Evolutionary conservation across 2,888 invertebrate genomes (phyloP).

Genomic region (Nemoura dubitans): DNA sequence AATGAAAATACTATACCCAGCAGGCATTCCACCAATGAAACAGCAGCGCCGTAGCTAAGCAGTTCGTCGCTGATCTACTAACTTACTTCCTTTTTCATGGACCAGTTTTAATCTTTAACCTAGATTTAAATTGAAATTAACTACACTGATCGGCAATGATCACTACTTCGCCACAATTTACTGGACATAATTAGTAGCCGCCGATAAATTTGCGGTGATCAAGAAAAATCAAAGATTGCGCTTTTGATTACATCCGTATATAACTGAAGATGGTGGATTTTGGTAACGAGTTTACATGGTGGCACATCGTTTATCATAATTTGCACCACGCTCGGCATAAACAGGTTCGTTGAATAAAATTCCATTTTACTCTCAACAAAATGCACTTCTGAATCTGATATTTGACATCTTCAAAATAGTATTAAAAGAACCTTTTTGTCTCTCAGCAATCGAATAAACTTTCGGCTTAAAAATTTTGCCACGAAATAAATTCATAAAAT

Average conservation of each 20-base stretch:
- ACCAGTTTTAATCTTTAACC: constrained; percentile 36
- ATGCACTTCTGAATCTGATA: too few relatives aligned
- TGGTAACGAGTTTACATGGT: too few relatives aligned
- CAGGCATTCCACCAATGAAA: constrained; percentile 10
- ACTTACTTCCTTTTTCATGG: constrained; percentile 37
- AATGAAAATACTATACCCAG: not conserved
- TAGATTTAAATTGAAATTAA: constrained; percentile 34
- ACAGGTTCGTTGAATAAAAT: too few relatives aligned
- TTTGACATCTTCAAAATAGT: too few relatives aligned
- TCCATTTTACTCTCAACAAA: too few relatives aligned
- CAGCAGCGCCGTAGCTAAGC: not conserved
- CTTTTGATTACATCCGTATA: not conserved
- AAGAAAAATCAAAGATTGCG: not conserved
- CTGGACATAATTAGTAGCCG: constrained; percentile 7
- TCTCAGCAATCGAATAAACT: too few relatives aligned
- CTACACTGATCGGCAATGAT: constrained; percentile 8
- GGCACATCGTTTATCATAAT: too few relatives aligned
- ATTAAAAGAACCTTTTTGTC: too few relatives aligned
- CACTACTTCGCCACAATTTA: not conserved
- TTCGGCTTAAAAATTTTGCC: too few relatives aligned
- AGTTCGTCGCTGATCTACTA: constrained; percentile 14
- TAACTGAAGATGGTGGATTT: too few relatives aligned
- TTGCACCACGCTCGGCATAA: too few relatives aligned
- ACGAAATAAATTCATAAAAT: too few relatives aligned
- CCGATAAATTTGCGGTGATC: not conserved